Percentiles rank a stretch among this genome's conserved stretches.
phyloP scores from a whole-genome alignment of 2,888 invertebrate genomes.

The Minunthozetes semirufus region DNA sequence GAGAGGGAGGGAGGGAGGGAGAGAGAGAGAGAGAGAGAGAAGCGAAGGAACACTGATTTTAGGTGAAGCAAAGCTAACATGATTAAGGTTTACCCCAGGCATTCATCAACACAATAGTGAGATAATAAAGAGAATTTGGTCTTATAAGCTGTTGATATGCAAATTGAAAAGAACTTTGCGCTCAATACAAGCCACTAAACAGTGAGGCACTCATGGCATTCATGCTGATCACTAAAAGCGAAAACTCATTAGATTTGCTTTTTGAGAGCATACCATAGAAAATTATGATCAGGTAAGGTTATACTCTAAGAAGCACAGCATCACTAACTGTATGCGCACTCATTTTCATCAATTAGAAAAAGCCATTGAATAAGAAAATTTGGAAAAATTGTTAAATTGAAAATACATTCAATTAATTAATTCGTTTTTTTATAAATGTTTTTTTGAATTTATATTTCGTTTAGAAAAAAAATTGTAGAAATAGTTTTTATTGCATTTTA shows the following conservation, averaged over 20 bases:
- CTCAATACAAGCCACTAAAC: not conserved
- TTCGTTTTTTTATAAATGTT: not conserved
- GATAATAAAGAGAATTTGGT: constrained; percentile 18
- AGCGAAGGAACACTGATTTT: not conserved
- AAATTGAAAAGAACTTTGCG: constrained; percentile 5
- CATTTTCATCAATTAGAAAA: too few species aligned
- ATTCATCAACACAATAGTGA: constrained; percentile 23
- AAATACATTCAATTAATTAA: too few species aligned
- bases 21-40: not conserved
- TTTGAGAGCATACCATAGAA: not conserved
- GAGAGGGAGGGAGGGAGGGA: constrained; percentile 29
- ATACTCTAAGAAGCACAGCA: too few species aligned
- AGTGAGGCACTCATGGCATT: not conserved
- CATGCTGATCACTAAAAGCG: constrained; percentile 17
- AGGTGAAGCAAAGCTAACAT: not conserved
- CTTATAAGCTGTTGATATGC: constrained; percentile 25
- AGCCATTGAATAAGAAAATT: too few species aligned
- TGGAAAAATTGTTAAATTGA: too few species aligned
- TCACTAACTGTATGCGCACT: too few species aligned
- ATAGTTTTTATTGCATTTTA: not conserved
- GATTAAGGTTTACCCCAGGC: constrained; percentile 24
- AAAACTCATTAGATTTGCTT: constrained; percentile 6
- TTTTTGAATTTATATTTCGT: not conserved
- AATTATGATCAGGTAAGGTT: constrained; percentile 1
- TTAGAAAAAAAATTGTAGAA: too few species aligned